Percentiles rank a stretch among this genome's conserved stretches.
Conservation (phyloP, 2,888 invertebrate species). For the Calameuta idolon region DNA sequence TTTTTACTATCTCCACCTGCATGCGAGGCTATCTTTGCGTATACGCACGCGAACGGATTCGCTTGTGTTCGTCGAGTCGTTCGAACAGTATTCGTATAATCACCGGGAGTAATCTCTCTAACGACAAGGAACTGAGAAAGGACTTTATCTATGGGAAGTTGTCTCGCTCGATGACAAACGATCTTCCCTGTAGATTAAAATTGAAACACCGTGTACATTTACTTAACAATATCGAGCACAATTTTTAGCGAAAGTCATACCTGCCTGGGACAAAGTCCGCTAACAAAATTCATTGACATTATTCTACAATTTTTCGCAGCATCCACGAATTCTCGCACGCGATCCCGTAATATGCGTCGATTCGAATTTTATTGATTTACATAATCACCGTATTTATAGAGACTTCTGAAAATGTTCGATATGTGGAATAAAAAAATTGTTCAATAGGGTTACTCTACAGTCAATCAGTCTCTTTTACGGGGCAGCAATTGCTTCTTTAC, state of each 20-base stretch:
- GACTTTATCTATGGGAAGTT: background rate
- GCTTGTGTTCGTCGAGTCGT: background rate
- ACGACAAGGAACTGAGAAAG: conserved; percentile 18
- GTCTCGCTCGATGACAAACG: background rate
- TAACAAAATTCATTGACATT: background rate
- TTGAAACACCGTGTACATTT: background rate
- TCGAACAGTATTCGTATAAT: background rate
- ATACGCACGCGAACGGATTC: conserved; percentile 1
- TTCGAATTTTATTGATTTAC: background rate
- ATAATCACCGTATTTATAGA: background rate
- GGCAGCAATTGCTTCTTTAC: background rate
- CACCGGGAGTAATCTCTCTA: conserved; percentile 11
- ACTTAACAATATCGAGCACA: background rate
- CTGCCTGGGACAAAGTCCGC: background rate
- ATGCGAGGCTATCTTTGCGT: conserved; percentile 13
- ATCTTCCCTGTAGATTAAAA: background rate
- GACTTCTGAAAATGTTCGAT: background rate
- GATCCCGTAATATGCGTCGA: background rate
- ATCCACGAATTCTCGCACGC: background rate
- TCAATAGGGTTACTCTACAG: background rate
- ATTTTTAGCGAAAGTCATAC: background rate
- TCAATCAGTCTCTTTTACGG: background rate
- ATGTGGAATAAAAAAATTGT: no score
- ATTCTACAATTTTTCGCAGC: background rate
- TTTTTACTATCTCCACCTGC: conserved; percentile 9